A percentile compares a stretch with the other conserved stretches of the same genome.
These are phyloP conservation scores for Peromyscus leucopus DNA, from an alignment of 2,113 vertebrate genomes.

Conservation along the genomic window DNA sequence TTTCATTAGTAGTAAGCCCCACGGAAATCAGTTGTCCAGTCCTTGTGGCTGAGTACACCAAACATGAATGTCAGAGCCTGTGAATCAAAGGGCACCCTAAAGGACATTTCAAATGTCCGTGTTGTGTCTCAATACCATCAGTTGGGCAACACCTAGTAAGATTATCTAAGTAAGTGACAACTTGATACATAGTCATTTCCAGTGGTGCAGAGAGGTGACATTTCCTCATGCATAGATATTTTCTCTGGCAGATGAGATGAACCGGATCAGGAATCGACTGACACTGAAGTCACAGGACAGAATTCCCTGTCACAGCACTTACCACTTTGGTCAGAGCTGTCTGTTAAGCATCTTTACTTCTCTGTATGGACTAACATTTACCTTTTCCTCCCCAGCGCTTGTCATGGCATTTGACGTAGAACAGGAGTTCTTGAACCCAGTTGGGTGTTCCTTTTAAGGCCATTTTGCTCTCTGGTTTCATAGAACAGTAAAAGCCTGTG, in stretches of 20 bases:
- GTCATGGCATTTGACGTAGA: not conserved
- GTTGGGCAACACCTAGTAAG: slow-evolving; percentile 1
- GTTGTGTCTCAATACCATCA: slow-evolving; percentile 43
- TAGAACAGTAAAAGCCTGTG: not conserved
- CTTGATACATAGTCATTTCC: slow-evolving; percentile 59
- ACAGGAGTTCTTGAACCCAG: not conserved
- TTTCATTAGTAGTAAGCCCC: not conserved
- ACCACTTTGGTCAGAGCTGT: not conserved
- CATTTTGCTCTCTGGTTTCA: slow-evolving; percentile 23
- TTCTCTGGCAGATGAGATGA: slow-evolving; percentile 59
- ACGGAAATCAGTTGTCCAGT: not conserved
- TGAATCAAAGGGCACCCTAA: not conserved
- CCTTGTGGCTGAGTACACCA: not conserved
- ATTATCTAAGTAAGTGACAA: slow-evolving; percentile 46
- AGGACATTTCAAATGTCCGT: not conserved
- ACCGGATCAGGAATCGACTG: slow-evolving; percentile 28
- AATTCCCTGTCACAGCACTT: slow-evolving; percentile 24
- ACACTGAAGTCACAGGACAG: slow-evolving; percentile 36
- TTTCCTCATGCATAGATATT: slow-evolving; percentile 47
- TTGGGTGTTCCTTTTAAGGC: not conserved
- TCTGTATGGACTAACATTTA: not conserved
- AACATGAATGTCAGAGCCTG: slow-evolving; percentile 22
- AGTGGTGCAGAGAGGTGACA: not conserved
- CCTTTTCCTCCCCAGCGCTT: not conserved
- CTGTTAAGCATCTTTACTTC: slow-evolving; percentile 40